These are phyloP conservation scores for Nipponacmea schrenckii DNA, from an alignment of 2,888 invertebrate genomes.

Conservation along the genomic window DNA sequence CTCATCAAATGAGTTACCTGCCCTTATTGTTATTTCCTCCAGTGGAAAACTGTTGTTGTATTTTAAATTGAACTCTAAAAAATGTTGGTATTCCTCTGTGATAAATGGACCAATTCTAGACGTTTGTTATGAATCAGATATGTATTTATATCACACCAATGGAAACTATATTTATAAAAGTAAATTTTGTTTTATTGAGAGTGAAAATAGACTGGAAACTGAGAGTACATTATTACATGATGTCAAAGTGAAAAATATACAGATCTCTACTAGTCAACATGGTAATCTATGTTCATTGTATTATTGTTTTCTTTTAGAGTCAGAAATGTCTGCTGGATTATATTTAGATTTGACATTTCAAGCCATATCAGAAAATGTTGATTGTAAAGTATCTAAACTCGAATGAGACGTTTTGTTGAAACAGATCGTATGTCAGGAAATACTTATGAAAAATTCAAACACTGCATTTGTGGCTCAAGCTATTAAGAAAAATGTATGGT, in stretches of 20 bases:
- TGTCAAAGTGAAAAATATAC: not conserved
- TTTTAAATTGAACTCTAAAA: not conserved
- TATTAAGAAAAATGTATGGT: too few relatives aligned
- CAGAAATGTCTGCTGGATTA: too few relatives aligned
- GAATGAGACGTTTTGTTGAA: too few relatives aligned
- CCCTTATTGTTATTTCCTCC: not conserved
- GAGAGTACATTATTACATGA: not conserved
- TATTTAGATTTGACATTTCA: too few relatives aligned
- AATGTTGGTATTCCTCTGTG: not conserved
- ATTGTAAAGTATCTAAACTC: too few relatives aligned
- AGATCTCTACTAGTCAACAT: not conserved
- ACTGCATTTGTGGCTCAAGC: too few relatives aligned
- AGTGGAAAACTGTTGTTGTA: not conserved
- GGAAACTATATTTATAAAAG: not conserved
- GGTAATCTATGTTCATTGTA: too few relatives aligned
- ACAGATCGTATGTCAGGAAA: too few relatives aligned
- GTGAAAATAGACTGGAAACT: not conserved
- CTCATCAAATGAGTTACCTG: not conserved
- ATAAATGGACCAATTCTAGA: not conserved
- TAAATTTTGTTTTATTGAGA: constrained; percentile 3
- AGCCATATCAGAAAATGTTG: too few relatives aligned
- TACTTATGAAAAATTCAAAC: too few relatives aligned
- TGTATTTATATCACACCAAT: not conserved
- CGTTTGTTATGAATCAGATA: not conserved
- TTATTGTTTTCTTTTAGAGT: too few relatives aligned